phyloP scores from a whole-genome alignment of 2,797 vertebrate species.

The Pogonophryne albipinna region DNA sequence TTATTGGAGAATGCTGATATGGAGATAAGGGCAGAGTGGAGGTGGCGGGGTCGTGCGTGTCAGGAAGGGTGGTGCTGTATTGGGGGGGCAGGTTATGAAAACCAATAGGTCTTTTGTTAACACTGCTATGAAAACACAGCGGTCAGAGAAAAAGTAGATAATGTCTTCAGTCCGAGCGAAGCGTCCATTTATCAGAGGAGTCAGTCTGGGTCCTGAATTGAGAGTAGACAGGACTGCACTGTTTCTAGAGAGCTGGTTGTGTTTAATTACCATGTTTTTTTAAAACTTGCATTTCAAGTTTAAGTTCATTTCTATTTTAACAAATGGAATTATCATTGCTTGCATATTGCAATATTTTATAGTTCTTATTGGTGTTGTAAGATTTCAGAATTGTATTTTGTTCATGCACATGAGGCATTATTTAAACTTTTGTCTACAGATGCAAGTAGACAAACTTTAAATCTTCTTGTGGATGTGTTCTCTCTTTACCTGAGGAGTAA shows the following conservation, averaged over 20 bases:
- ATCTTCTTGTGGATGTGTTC: no score
- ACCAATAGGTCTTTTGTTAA: constrained; percentile 64
- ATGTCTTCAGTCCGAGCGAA: constrained; percentile 23
- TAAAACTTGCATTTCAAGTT: no score
- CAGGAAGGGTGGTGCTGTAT: constrained; percentile 70
- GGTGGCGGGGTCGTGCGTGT: constrained; percentile 50
- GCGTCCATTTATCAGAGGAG: constrained; percentile 24
- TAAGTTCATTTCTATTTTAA: no score
- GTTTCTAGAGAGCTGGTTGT: background rate
- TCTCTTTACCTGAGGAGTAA: no score
- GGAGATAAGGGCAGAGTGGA: constrained; percentile 53
- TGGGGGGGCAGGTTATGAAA: constrained; percentile 55
- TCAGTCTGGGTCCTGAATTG: background rate
- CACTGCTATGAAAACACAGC: constrained; percentile 51
- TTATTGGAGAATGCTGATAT: constrained; percentile 59
- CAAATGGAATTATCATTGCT: no score
- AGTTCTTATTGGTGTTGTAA: no score
- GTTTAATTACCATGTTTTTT: no score
- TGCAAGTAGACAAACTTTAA: no score
- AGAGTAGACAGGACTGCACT: background rate
- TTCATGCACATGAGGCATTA: no score
- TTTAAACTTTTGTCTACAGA: no score
- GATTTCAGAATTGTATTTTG: no score
- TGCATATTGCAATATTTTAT: no score
- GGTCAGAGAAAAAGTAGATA: constrained; percentile 46